A percentile compares a stretch with the other conserved stretches of the same genome.
These are phyloP conservation scores for Sinocyclocheilus maitianheensis DNA, from an alignment of 2,113 vertebrate species.

Conservation along the genomic window DNA sequence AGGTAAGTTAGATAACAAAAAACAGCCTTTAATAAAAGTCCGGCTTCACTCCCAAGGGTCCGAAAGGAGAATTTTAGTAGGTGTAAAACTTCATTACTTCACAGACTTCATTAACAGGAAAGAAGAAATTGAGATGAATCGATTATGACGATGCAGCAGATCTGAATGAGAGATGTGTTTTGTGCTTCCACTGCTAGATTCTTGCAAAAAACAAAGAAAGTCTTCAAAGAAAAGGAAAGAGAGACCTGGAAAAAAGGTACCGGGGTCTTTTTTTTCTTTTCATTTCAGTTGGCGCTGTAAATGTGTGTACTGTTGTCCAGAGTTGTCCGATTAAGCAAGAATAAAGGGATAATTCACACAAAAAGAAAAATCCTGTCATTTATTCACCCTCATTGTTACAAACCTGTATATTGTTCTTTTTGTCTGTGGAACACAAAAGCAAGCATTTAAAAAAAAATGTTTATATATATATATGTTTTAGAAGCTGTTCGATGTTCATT, in stretches of 20 bases:
- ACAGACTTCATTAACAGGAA: neutral
- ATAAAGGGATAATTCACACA: neutral
- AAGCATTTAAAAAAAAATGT: neutral
- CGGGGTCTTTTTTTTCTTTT: no score
- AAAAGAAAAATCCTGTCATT: no score
- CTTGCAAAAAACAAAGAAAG: constrained; percentile 79
- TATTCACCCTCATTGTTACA: neutral
- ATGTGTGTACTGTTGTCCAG: neutral
- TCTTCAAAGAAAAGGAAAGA: constrained; percentile 84
- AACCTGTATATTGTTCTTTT: neutral
- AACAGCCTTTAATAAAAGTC: no score
- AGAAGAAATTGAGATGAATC: neutral
- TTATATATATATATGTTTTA: no score
- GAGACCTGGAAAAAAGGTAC: constrained; percentile 85
- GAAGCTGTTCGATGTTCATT: neutral
- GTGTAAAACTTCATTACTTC: neutral
- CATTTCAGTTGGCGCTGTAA: no score
- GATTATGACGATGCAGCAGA: neutral
- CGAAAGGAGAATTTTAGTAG: neutral
- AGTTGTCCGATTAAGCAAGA: no score
- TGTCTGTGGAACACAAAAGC: neutral
- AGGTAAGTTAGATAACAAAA: constrained; percentile 69
- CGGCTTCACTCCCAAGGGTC: no score
- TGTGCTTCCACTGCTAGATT: constrained; percentile 64
- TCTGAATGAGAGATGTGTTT: neutral